Evolutionary conservation across 2,113 vertebrate species (phyloP).

Genomic region (Malurus elegans): DNA sequence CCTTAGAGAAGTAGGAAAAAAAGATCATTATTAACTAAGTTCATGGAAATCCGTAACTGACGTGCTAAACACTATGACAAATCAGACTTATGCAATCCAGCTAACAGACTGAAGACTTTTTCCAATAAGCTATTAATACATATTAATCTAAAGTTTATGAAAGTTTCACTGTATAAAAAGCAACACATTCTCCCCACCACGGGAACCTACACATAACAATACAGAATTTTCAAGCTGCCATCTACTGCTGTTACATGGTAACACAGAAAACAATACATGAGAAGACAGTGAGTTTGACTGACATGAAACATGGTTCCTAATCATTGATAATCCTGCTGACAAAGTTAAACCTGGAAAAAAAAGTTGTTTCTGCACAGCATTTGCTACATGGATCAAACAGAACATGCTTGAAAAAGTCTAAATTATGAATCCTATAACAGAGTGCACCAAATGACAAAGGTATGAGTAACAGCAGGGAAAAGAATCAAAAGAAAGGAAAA

Average conservation of each 20-base stretch:
- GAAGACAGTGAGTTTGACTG: neutral
- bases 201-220: neutral
- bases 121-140: neutral
- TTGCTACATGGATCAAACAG: neutral
- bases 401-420: neutral
- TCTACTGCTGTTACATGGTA: neutral
- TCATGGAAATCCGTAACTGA: neutral
- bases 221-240: slow-evolving; percentile 22
- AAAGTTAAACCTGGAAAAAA: neutral
- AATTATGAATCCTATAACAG: neutral
- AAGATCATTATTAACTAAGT: neutral
- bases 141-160: neutral
- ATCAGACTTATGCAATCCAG: neutral
- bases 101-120: neutral
- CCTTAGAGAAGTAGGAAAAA: neutral
- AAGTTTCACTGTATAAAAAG: neutral
- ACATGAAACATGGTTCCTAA: accelerated
- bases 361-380: neutral
- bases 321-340: neutral
- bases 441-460: neutral
- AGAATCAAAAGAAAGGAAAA: neutral
- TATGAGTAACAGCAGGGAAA: neutral
- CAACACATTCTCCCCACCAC: neutral
- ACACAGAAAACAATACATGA: neutral
- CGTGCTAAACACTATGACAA: neutral